Conservation (phyloP, 2,888 invertebrate species). For the Synanthedon vespiformis region DNA sequence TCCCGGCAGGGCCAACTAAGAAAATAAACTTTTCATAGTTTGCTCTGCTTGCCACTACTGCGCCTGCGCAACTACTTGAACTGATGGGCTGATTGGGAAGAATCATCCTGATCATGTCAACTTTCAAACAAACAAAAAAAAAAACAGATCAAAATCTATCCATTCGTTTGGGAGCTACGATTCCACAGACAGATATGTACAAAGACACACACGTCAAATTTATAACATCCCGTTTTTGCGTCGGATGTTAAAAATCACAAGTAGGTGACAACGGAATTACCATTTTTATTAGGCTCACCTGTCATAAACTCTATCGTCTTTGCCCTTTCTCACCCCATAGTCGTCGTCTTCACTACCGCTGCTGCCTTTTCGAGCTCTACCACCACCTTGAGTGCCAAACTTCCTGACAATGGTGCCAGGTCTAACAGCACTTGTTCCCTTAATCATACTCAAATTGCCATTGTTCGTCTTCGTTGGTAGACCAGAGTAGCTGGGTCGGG, state of each 20-base stretch:
- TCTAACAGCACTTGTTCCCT: constrained; percentile 30
- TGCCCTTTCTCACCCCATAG: constrained; percentile 70
- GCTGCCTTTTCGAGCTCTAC: constrained; percentile 55
- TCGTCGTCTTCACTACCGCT: constrained; percentile 73
- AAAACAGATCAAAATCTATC: too few relatives aligned
- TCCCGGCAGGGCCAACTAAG: too few relatives aligned
- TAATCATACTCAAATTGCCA: constrained; percentile 19
- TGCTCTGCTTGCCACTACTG: too few relatives aligned
- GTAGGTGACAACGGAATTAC: not conserved
- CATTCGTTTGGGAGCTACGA: too few relatives aligned
- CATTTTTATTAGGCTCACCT: constrained; percentile 51
- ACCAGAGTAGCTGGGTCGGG: constrained; percentile 36
- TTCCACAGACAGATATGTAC: too few relatives aligned
- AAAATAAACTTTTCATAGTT: too few relatives aligned
- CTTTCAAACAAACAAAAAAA: too few relatives aligned
- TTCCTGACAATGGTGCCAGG: constrained; percentile 22
- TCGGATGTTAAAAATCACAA: not conserved
- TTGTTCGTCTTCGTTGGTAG: constrained; percentile 16
- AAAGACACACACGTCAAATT: too few relatives aligned
- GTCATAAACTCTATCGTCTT: constrained; percentile 74
- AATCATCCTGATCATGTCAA: too few relatives aligned
- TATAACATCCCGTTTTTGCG: too few relatives aligned
- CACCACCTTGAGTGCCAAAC: constrained; percentile 32
- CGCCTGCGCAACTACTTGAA: too few relatives aligned
- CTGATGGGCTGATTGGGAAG: too few relatives aligned